phyloP scores from a whole-genome alignment of 2,888 invertebrate species.

The Xiphydria camelus region DNA sequence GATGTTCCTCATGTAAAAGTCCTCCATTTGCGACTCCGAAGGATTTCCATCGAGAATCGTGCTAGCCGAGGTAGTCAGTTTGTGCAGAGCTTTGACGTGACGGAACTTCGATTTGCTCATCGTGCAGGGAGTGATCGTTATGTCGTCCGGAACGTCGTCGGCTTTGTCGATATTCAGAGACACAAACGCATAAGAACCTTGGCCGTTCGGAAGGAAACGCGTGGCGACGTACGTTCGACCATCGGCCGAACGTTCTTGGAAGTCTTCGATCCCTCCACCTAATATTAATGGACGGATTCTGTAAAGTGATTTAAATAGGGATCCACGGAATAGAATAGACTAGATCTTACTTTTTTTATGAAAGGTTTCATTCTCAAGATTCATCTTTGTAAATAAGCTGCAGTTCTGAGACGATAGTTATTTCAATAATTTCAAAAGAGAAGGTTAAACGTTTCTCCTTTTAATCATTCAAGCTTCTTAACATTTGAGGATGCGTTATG shows the following conservation, averaged over 20 bases:
- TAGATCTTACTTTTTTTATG: no score
- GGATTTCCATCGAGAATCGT: conserved; percentile 16
- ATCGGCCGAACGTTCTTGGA: conserved; percentile 37
- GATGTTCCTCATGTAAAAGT: conserved; percentile 30
- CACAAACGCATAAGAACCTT: conserved; percentile 59
- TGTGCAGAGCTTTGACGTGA: conserved; percentile 23
- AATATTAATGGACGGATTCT: conserved; percentile 7
- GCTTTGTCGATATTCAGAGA: conserved; percentile 56
- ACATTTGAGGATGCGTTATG: no score
- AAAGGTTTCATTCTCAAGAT: no score
- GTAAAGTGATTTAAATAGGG: no score
- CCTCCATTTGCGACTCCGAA: conserved; percentile 29
- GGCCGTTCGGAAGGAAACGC: conserved; percentile 54
- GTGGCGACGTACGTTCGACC: conserved; percentile 60
- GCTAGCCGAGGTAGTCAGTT: conserved; percentile 15
- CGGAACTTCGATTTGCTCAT: conserved; percentile 23
- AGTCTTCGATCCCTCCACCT: conserved; percentile 29
- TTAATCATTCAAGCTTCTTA: no score
- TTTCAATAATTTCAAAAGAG: no score
- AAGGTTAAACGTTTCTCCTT: no score
- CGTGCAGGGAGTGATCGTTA: conserved; percentile 36
- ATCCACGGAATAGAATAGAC: no score
- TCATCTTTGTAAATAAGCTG: no score
- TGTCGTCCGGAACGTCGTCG: conserved; percentile 51
- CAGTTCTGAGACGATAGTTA: no score